Base-by-base conservation (phyloP, 2,113 vertebrate species). In the Emydura subglobosa region DNA sequence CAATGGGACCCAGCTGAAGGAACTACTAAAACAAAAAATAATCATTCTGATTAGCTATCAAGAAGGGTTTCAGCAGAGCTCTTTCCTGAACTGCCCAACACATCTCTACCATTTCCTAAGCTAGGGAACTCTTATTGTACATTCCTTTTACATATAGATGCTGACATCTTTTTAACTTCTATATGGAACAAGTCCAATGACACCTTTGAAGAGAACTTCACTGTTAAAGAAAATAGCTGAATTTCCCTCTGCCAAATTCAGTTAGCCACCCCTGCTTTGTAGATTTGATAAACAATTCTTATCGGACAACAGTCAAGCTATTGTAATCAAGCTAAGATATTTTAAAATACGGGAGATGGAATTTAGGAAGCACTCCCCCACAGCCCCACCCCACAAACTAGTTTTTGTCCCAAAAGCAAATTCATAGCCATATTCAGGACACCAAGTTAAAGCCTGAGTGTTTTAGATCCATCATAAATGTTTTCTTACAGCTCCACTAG, bases 401-500 rank as follows among this genome's bases (percentile, higher is more conserved):
- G 51, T 95, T 95, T 91, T 91, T 96, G 95, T 97, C 98, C 97
- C 94, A 94, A 91, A 97, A 91, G 92, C 95, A 97, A 97, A 97
- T 96, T 93, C 31, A 50, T 87, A 85, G 88, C 94, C 92, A 93
- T 95, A 96, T 96, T 94, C 88, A 95, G 96, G 97, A 97, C 97
- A 96, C 34, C 47, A 97, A 97, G 96, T 97, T 94, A 90, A 96
- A 95, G 95, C 17, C 89, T 78, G 91, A 91, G 89, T 44, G 57
- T 93, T 94, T 94, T 98, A 98, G 98, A 98, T 98, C 97, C 88
- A 97, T 97, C 93, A 93, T 49, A 42, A 2, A 6, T 89, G 55
- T 95, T 98, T 98, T 96, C 97, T 98, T 87, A 72, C 94, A 97
- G 97, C 98, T 96, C 92, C 25, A 51, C 94, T 84, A 97, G 96